phyloP scores from a whole-genome alignment of 2,113 vertebrate species.

The Empidonax traillii region DNA sequence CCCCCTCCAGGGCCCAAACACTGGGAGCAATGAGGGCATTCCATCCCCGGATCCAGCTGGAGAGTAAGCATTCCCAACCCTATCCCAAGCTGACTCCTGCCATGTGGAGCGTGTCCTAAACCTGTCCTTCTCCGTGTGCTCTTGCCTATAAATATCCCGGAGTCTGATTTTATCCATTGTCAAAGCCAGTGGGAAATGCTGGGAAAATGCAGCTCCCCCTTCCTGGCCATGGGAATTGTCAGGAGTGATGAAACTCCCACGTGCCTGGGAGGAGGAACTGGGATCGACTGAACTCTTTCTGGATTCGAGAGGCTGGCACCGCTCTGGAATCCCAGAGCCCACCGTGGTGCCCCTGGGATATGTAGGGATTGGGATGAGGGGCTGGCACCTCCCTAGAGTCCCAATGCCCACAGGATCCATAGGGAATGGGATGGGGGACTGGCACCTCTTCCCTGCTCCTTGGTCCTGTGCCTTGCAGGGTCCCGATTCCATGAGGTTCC shows the following conservation, averaged over 20 bases:
- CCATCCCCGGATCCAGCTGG: rapidly evolving
- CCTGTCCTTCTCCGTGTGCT: neutral
- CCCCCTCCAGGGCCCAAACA: neutral
- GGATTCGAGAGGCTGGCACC: neutral
- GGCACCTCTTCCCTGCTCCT: neutral
- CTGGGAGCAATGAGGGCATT: too few species aligned
- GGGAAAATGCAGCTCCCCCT: neutral
- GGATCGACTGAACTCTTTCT: neutral
- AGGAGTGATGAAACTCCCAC: conserved; percentile 1
- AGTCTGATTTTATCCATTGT: neutral
- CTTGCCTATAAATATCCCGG: neutral
- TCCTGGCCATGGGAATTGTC: neutral
- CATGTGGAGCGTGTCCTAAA: neutral
- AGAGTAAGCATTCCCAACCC: neutral
- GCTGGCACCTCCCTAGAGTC: neutral
- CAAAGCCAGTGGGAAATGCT: neutral
- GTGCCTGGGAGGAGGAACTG: neutral
- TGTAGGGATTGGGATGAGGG: neutral
- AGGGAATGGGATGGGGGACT: neutral
- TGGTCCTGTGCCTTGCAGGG: neutral
- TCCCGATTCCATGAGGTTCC: neutral
- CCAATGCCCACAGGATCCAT: neutral
- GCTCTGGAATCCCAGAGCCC: neutral
- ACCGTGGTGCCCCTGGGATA: neutral
- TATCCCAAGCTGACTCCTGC: neutral